Base-by-base conservation (phyloP, 2,113 vertebrate species). In the Tenrec ecaudatus region DNA sequence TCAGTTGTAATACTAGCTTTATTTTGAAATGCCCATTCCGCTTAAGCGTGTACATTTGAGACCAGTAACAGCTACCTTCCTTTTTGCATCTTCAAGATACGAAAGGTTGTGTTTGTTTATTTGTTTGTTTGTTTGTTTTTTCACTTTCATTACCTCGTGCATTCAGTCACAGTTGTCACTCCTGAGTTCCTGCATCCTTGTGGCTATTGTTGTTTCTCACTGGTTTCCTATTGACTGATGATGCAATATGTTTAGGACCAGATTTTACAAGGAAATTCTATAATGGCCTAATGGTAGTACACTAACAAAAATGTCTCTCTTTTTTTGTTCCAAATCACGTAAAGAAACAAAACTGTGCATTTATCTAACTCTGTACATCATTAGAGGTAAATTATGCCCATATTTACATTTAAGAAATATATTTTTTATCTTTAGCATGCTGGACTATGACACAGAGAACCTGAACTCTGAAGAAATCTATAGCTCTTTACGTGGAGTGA, bases 391-490 rank as follows among this genome's bases (percentile, higher is more conserved):
- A 73, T 80, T 85, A 77, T 82, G 16, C n/a, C 78, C 23, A 17
- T 90, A 25, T 77, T 19, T 92, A 80, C 60, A 15, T 58, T 93
- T 71, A 87, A 94, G 78, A 94, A 79, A 90, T 86, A 64, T 98
- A 38, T 96, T 58, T 98, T 98, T 96, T 75, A 25, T 97, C 97
- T 97, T 96, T 95, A 99, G 99, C 98, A 98, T 99, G 99, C 98
- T 99, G 98, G 99, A 99, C 97, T 99, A 99, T 84, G 99, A 99
- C 97, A 99, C 99, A 1, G 99, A 99, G 98, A 99, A 99, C 98
- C 98, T 99, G 98, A 99, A 99, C 98, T 99, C 99, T 15, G 99
- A 99, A 92, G 99, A 99, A 98, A 99, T 99, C 98, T 99, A 99
- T 98, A 99, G 99, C 97, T 99, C 99, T 29, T 98, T 99, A 94